These are phyloP conservation scores for Macrosiphum euphorbiae DNA, from an alignment of 2,888 invertebrate species.

Conservation along the genomic window DNA sequence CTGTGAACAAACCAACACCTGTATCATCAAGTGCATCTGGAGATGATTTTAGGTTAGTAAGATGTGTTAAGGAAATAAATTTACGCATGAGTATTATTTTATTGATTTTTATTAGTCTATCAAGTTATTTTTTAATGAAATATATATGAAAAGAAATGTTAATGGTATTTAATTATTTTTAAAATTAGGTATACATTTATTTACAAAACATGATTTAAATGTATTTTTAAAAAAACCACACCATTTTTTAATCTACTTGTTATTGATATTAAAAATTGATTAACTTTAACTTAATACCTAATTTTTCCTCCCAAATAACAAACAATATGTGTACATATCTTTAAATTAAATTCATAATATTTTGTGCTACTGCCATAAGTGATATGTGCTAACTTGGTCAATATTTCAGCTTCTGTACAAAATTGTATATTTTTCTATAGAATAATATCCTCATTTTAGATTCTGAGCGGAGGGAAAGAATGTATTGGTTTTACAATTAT, in stretches of 20 bases:
- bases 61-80: not conserved
- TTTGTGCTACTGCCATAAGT: not conserved
- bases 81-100: not conserved
- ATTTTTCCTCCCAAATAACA: not conserved
- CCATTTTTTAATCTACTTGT: not conserved
- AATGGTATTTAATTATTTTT: not conserved
- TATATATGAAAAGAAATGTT: not conserved
- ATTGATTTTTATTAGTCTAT: not conserved
- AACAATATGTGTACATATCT: not conserved
- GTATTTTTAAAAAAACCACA: not conserved
- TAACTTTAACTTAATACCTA: not conserved
- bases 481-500: too few relatives aligned
- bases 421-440: not conserved
- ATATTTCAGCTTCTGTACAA: not conserved
- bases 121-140: not conserved
- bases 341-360: not conserved
- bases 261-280: not conserved
- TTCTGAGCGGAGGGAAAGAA: too few relatives aligned
- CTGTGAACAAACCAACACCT: conserved; percentile 21
- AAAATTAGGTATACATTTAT: not conserved
- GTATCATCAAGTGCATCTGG: conserved; percentile 23
- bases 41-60: conserved; percentile 63
- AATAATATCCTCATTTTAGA: not conserved
- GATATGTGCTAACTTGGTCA: not conserved
- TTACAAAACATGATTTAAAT: not conserved